Percentiles rank a stretch among this genome's conserved stretches.
Evolutionary conservation across 2,888 invertebrate species (phyloP).

Genomic region (Formica aserva): DNA sequence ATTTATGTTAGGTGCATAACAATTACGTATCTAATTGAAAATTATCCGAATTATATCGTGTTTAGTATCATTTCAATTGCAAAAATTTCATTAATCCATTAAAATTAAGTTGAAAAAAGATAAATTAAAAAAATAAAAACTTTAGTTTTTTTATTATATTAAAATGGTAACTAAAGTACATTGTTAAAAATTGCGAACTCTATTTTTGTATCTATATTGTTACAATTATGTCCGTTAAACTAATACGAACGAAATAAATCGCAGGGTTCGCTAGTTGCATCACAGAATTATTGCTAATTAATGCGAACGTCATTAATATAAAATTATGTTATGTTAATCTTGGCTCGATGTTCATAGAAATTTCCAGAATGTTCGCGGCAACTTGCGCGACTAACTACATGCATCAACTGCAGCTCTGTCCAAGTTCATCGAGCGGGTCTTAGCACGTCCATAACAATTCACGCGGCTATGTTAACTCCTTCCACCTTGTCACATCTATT

Average conservation of each 20-base stretch:
- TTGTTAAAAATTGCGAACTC: too few species aligned
- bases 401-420: neutral
- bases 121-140: too few species aligned
- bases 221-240: neutral
- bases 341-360: neutral
- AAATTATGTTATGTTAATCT: slow-evolving; percentile 24
- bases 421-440: neutral
- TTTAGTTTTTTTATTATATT: too few species aligned
- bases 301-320: neutral
- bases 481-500: neutral
- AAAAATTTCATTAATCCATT: too few species aligned
- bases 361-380: slow-evolving; percentile 6
- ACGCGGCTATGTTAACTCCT: neutral
- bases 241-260: neutral
- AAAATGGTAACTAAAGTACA: too few species aligned
- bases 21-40: too few species aligned
- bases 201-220: too few species aligned
- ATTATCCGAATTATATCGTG: too few species aligned
- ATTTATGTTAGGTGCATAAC: too few species aligned
- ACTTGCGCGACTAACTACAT: slow-evolving; percentile 19
- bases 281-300: neutral
- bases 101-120: too few species aligned
- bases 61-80: too few species aligned
- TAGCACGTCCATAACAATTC: neutral
- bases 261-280: neutral